Conservation (phyloP, 92 coral and sea anemone species). For the Epizoanthus rinbou region DNA sequence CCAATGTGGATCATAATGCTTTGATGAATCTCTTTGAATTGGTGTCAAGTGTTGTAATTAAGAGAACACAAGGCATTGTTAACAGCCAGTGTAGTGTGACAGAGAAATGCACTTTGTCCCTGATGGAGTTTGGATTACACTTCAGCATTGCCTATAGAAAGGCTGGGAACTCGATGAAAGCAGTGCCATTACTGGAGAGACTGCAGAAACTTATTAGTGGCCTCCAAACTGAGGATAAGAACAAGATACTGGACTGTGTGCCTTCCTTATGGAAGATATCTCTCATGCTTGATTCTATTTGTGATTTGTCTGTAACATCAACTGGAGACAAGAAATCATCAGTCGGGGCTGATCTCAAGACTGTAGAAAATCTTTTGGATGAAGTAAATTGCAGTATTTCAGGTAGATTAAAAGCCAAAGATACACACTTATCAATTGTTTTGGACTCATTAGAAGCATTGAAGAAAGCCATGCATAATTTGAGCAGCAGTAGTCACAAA, state of each 20-base stretch:
- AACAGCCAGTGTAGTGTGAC: not conserved
- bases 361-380: conserved; percentile 45
- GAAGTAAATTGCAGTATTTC: conserved; percentile 21
- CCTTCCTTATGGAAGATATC: conserved; percentile 45
- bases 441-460: conserved; percentile 29
- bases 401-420: conserved; percentile 14
- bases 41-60: conserved; percentile 39
- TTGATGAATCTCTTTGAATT: conserved; percentile 52
- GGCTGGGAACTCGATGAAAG: conserved; percentile 47
- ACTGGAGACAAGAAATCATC: conserved; percentile 17
- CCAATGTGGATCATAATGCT: conserved; percentile 27
- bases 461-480: conserved; percentile 16
- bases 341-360: not conserved
- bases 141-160: conserved; percentile 61
- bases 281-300: conserved; percentile 20
- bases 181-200: conserved; percentile 53
- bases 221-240: conserved; percentile 19
- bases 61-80: conserved; percentile 16
- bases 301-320: not conserved
- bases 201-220: conserved; percentile 48
- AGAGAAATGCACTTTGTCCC: conserved; percentile 24
- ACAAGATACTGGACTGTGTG: conserved; percentile 41
- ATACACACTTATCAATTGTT: conserved; percentile 16
- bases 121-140: conserved; percentile 78
- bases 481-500: conserved; percentile 2